Base-by-base conservation (phyloP, 2,888 invertebrate species). In the Mythimna pallens region DNA sequence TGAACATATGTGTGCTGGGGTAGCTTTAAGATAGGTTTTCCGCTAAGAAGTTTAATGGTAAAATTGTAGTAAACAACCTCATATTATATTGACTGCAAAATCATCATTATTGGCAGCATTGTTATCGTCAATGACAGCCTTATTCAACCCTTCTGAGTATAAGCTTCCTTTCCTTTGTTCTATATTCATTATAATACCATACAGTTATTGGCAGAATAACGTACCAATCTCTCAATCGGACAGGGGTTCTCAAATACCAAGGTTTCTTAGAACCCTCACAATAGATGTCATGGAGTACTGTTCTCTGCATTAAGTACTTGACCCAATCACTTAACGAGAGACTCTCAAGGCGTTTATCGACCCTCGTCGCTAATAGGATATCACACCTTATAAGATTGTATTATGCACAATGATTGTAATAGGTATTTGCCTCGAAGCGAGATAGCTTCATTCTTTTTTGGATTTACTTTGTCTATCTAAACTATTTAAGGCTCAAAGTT, bases 261-360 rank as follows among this genome's bases (percentile, higher is more conserved):
- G 64, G 36, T 55, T 61, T 57, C 58, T 59, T 52, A 36, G 63
- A 55, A 59, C 63, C 57, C 34, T 65, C 65, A 70, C 66, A 65
- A 70, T 66, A 66, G 70, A 73, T 78, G 79, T 66, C 73, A 57
- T 72, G 62, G 74, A 80, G 80, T 65, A 68, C 75, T 81, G 72
- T 78, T 71, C 50, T 82, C 58, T 68, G 68, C 55, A 82, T 72
- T 72, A 72, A 78, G 79, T 65, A 67, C 80, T 82, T 82, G 83
- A 78, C 80, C 79, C 79, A 82, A 82, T 80, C 79, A 78, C 79
- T 68, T 80, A 78, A 82, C 70, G 52, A 76, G 64, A 71, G 71
- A 47, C 70, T 78, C 71, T 78, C 47, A 71, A 72, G 65, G 40
- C 72, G 72, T 82, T 80, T 82, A 82, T 71, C 65, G 79, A 65